These are phyloP conservation scores for Plagodis dolabraria DNA, from an alignment of 2,888 invertebrate genomes.

Conservation along the genomic window DNA sequence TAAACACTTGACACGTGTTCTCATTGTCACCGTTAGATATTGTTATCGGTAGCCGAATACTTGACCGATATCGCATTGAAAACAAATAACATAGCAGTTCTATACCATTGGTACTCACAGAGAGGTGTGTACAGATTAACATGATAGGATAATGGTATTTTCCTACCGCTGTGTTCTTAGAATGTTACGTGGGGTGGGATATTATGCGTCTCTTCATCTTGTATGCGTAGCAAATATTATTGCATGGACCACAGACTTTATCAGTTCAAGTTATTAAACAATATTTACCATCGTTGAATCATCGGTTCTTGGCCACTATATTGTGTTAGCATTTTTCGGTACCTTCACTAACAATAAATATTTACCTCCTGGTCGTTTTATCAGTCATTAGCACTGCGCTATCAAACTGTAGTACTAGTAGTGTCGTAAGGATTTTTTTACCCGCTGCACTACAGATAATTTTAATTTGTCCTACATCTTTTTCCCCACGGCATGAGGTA, in stretches of 20 bases:
- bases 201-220: background rate
- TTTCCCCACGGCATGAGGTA: too few relatives aligned
- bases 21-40: conserved; percentile 39
- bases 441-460: too few relatives aligned
- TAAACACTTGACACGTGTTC: conserved; percentile 43
- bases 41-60: conserved; percentile 47
- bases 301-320: too few relatives aligned
- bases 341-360: too few relatives aligned
- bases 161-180: background rate
- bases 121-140: background rate
- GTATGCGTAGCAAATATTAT: conserved; percentile 3
- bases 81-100: conserved; percentile 27
- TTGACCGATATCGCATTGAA: conserved; percentile 47
- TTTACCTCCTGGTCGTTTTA: too few relatives aligned
- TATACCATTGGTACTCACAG: background rate
- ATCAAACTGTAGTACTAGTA: too few relatives aligned
- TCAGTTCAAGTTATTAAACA: background rate
- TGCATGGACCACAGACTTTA: background rate
- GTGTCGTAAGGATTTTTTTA: too few relatives aligned
- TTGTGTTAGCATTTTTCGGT: too few relatives aligned
- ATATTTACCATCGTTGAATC: too few relatives aligned
- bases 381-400: too few relatives aligned
- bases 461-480: too few relatives aligned
- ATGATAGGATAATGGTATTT: background rate
- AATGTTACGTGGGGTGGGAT: background rate